These are phyloP conservation scores for Apodemus agrarius DNA, from an alignment of 2,797 vertebrate genomes.

Conservation along the genomic window DNA sequence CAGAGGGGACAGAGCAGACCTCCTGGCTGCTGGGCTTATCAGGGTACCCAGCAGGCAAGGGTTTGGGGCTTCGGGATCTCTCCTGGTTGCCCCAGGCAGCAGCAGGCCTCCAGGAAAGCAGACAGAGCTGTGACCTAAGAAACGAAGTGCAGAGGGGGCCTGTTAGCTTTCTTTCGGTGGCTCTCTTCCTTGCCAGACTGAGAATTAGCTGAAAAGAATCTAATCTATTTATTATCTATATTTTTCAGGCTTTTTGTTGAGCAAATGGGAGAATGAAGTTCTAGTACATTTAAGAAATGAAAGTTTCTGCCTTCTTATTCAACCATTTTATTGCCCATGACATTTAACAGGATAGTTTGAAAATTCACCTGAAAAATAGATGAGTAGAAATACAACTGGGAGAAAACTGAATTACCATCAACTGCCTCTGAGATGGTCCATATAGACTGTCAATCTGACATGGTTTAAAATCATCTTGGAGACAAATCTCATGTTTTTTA, in stretches of 20 bases:
- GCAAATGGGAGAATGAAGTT: background rate
- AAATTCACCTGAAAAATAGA: conserved; percentile 13
- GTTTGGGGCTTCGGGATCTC: background rate
- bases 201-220: background rate
- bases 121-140: background rate
- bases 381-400: background rate
- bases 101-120: background rate
- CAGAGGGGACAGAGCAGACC: background rate
- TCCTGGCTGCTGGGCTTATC: background rate
- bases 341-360: conserved; percentile 1
- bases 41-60: no score
- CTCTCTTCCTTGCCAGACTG: background rate
- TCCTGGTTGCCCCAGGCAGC: background rate
- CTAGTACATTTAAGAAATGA: background rate
- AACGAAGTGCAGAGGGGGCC: background rate
- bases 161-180: background rate
- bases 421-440: background rate
- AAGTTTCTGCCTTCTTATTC: background rate
- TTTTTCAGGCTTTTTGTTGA: background rate
- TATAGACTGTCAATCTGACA: background rate
- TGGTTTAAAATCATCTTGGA: background rate
- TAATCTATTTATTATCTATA: background rate
- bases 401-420: background rate
- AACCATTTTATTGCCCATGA: background rate
- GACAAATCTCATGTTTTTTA: background rate